Percentiles rank a stretch among this genome's conserved stretches.
Evolutionary conservation across 2,113 vertebrate species (phyloP).

Genomic region (Lampris incognitus): DNA sequence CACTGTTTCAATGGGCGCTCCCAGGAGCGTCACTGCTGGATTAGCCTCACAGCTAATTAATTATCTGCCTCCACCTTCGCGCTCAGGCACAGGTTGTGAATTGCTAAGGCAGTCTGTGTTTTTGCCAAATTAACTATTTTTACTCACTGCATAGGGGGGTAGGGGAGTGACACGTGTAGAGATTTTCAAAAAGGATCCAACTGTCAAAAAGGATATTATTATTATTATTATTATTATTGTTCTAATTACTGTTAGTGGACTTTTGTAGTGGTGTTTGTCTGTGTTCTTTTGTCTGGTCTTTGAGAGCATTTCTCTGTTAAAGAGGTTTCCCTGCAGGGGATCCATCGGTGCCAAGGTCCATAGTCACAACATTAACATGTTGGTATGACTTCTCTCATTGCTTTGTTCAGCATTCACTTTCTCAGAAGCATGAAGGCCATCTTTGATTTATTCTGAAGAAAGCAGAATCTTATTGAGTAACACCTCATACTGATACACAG

Average conservation of each 20-base stretch:
- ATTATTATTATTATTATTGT: slow-evolving; percentile 45
- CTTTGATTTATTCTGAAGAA: neutral
- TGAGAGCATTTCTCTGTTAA: slow-evolving; percentile 40
- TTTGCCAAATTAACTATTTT: slow-evolving; percentile 75
- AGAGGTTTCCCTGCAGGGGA: slow-evolving; percentile 49
- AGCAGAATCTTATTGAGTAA: too few relatives aligned
- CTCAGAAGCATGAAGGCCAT: slow-evolving; percentile 1
- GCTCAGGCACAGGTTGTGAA: slow-evolving; percentile 43
- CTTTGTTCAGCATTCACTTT: neutral
- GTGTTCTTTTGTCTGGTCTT: slow-evolving; percentile 67
- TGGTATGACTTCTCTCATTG: neutral
- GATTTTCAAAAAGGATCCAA: slow-evolving; percentile 2
- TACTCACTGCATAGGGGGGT: slow-evolving; percentile 40
- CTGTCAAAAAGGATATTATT: slow-evolving; percentile 47
- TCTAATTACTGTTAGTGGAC: slow-evolving; percentile 68
- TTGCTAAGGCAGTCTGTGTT: slow-evolving; percentile 40
- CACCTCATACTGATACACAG: neutral
- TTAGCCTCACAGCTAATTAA: slow-evolving; percentile 64
- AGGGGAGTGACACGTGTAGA: slow-evolving; percentile 21
- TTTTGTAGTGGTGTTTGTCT: slow-evolving; percentile 73
- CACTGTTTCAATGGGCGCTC: slow-evolving; percentile 62
- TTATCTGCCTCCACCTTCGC: slow-evolving; percentile 49
- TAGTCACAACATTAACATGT: slow-evolving; percentile 30
- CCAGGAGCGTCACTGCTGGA: slow-evolving; percentile 43
- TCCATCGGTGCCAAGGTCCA: slow-evolving; percentile 71